phyloP scores from a whole-genome alignment of 2,888 invertebrate genomes.

The Gymnoscelis rufifasciata region DNA sequence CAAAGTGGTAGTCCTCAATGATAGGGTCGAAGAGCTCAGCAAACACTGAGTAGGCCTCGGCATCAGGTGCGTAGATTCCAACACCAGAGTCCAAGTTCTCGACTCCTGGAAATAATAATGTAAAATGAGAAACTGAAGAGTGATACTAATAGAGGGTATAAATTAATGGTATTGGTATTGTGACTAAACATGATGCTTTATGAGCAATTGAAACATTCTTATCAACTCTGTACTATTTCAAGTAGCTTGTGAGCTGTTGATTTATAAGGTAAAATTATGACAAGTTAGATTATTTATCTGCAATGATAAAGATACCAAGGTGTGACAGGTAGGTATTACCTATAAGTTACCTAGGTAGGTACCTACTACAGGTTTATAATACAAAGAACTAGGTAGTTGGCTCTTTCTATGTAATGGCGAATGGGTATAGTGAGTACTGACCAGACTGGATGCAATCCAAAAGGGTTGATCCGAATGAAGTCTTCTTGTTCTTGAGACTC shows the following conservation, averaged over 20 bases:
- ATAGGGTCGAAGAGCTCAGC: conserved; percentile 97
- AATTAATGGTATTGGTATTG: neutral
- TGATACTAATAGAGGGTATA: no score
- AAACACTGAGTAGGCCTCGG: conserved; percentile 95
- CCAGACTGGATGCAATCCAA: conserved; percentile 97
- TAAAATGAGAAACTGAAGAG: conserved; percentile 10
- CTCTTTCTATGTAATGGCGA: conserved; percentile 18
- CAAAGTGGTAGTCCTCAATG: conserved; percentile 97
- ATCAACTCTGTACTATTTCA: no score
- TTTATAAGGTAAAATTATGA: no score
- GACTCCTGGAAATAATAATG: conserved; percentile 81
- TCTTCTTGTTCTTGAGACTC: conserved; percentile 94
- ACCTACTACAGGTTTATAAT: no score
- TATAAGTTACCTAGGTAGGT: neutral
- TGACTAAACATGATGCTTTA: no score
- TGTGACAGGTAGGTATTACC: no score
- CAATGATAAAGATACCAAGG: no score
- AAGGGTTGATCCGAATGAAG: conserved; percentile 94
- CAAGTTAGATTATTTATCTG: no score
- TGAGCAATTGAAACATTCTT: neutral
- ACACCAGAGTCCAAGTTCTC: conserved; percentile 98
- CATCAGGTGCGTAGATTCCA: conserved; percentile 98
- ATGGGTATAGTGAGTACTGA: conserved; percentile 45
- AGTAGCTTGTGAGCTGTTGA: no score
- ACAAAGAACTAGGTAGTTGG: no score